Evolutionary conservation across 1,140 invertebrate genomes (phyloP).

Genomic region (Procambarus virginalis): DNA sequence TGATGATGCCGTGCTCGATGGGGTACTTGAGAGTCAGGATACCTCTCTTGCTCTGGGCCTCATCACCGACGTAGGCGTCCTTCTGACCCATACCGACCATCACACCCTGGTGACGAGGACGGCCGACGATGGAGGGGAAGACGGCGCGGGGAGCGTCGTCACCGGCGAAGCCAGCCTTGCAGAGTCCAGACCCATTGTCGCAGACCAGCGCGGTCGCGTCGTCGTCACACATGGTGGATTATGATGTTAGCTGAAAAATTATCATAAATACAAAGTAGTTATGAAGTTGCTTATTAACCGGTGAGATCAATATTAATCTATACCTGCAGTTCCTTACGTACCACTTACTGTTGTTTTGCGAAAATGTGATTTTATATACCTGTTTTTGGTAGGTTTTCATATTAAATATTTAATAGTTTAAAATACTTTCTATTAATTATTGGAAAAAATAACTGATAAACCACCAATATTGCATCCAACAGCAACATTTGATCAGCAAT

Average conservation of each 20-base stretch:
- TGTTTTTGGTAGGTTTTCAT: no score
- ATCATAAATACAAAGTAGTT: neutral
- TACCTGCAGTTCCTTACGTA: no score
- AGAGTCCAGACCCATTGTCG: constrained; percentile 35
- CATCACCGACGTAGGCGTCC: constrained; percentile 92
- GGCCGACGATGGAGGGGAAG: constrained; percentile 85
- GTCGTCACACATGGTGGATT: constrained; percentile 32
- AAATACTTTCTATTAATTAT: no score
- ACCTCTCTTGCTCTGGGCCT: constrained; percentile 93
- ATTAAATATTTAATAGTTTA: no score
- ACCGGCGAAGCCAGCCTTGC: constrained; percentile 81
- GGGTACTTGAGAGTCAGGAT: constrained; percentile 95
- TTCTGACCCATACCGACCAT: constrained; percentile 98
- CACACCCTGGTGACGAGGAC: constrained; percentile 81
- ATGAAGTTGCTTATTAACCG: no score
- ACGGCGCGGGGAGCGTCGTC: constrained; percentile 96
- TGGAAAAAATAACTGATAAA: no score
- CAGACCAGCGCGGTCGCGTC: constrained; percentile 25
- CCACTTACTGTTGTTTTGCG: no score
- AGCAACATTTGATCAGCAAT: no score
- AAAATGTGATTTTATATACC: no score
- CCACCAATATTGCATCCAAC: no score
- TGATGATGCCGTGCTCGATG: constrained; percentile 95
- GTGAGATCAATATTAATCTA: no score
- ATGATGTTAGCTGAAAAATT: neutral